phyloP scores from a whole-genome alignment of 2,113 vertebrate genomes.

The Leptobrachium leishanense region DNA sequence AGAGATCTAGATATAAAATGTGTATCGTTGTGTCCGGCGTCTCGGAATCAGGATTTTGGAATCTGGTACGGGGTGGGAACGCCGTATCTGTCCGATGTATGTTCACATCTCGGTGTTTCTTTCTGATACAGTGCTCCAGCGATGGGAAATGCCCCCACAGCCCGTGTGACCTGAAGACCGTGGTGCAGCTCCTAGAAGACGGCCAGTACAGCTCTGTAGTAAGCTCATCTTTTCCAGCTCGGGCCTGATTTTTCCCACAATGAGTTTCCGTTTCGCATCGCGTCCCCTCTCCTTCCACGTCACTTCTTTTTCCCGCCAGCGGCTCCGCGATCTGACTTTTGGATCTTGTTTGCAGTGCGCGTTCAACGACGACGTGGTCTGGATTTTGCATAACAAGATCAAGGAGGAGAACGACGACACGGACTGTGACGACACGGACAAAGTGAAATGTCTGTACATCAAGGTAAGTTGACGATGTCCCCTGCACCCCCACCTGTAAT shows the following conservation, averaged over 20 bases:
- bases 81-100: background rate
- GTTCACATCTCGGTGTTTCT: background rate
- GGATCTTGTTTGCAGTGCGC: background rate
- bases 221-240: constrained; percentile 48
- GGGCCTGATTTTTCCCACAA: too few species aligned
- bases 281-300: too few species aligned
- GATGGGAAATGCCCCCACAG: constrained; percentile 59
- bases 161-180: constrained; percentile 78
- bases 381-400: constrained; percentile 21
- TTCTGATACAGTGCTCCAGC: constrained; percentile 66
- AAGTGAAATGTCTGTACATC: constrained; percentile 22
- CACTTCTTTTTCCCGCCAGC: background rate
- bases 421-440: background rate
- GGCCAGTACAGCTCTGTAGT: constrained; percentile 84
- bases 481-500: too few species aligned
- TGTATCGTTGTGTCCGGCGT: too few species aligned
- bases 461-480: constrained; percentile 6
- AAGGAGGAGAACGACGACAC: background rate
- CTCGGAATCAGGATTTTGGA: too few species aligned
- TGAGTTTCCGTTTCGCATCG: too few species aligned
- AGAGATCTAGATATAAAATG: too few species aligned
- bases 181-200: constrained; percentile 82
- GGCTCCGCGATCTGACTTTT: background rate
- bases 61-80: too few species aligned
- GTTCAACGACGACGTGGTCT: constrained; percentile 19